A percentile compares a stretch with the other conserved stretches of the same genome.
These are phyloP conservation scores for Heliconius eleuchia DNA, from an alignment of 1,140 invertebrate genomes.

Conservation along the genomic window DNA sequence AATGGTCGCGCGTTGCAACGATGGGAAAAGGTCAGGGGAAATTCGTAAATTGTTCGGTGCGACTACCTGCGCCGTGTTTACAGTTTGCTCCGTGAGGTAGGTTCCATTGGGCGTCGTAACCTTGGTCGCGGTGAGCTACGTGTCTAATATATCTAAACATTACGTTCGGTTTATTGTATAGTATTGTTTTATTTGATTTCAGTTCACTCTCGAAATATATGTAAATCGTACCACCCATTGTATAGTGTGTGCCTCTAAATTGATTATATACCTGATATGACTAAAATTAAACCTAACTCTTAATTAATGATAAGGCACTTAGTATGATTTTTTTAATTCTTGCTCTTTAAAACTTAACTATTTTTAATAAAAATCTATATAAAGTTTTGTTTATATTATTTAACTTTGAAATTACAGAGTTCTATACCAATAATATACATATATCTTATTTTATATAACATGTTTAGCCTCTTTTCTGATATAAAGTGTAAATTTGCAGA, in stretches of 20 bases:
- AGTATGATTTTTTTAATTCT: no score
- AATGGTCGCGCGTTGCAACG: slow-evolving; percentile 40
- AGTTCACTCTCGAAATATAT: neutral
- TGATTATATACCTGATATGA: no score
- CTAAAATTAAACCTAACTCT: no score
- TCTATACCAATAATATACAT: neutral
- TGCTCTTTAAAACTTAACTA: no score
- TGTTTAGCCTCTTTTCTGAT: slow-evolving; percentile 14
- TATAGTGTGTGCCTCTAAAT: no score
- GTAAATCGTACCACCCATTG: neutral
- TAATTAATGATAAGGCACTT: no score
- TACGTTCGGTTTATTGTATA: neutral
- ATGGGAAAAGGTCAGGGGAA: slow-evolving; percentile 60
- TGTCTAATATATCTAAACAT: slow-evolving; percentile 5
- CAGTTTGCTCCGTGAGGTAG: neutral
- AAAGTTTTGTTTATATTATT: no score
- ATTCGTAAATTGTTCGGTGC: neutral
- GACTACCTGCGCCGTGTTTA: neutral
- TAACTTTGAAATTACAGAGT: no score
- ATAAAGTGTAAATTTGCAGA: slow-evolving; percentile 13
- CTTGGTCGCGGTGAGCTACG: neutral
- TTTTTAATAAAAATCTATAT: no score
- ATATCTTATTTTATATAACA: neutral
- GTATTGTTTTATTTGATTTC: neutral
- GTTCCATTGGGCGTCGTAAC: neutral